Base-by-base conservation (phyloP, 2,888 invertebrate species). In the Agrochola macilenta region DNA sequence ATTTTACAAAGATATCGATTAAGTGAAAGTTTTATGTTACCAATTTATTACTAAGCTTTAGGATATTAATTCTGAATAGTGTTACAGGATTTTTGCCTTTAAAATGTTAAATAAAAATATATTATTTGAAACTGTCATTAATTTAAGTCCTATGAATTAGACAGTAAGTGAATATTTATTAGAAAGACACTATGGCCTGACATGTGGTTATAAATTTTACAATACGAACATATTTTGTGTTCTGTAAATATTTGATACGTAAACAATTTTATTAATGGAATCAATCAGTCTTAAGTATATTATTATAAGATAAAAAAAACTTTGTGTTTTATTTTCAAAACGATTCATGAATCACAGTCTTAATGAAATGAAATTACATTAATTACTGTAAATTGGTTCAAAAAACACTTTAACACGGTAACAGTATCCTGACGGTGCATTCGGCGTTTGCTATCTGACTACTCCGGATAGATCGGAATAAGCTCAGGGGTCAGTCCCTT, bases 281-380 rank as follows among this genome's bases (percentile, higher is more conserved):
- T 82, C 77, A 8, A 73, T 61, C 5, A 60, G 26, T 46, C 30
- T n/a, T 65, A 57, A 52, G 43, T 46, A 66, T n/a, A 69, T 14
- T 69, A 65, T 26, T 60, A 77, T 81, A 81, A 81, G 77, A 77
- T 52, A 77, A 54, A 68, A 30, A 54, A 68, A 69, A 57, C 4
- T 4, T 20, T 61, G 58, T 23, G 39, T 81, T 81, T 76, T 61
- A 57, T 81, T 72, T 64, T 60, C 46, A 7, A 54, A 14, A 35
- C n/a, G 5, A 39, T 30, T 30, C 30, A 30, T 30, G 30, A 30
- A 30, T 30, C 1, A 35, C 35, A 35, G 35, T 35, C 35, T 4
- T 35, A 63, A 39, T 64, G 39, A n/a, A 35, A 20, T 17, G 5
- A 20, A 20, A 57, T 57, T 14, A 26, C 26, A 11, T n/a, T 11